Conservation (phyloP, 2,888 invertebrate species). For the Volucella bombylans region DNA sequence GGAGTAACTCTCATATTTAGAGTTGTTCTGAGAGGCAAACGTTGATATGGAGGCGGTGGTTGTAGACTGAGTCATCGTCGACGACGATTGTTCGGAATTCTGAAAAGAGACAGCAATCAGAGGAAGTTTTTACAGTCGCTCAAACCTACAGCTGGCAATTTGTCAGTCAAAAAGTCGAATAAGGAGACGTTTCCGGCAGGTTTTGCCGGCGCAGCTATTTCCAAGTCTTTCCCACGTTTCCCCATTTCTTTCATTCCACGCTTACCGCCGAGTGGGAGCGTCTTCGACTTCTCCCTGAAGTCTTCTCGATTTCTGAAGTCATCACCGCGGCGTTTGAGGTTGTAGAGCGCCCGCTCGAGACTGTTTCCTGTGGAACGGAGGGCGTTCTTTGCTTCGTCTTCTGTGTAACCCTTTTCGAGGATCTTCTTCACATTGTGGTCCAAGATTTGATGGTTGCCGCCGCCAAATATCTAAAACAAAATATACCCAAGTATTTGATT, state of each 20-base stretch:
- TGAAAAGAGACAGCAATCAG: conserved; percentile 11
- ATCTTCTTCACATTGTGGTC: conserved; percentile 91
- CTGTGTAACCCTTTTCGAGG: conserved; percentile 89
- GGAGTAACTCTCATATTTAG: conserved; percentile 47
- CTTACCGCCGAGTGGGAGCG: conserved; percentile 43
- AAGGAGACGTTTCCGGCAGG: conserved; percentile 91
- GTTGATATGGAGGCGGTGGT: conserved; percentile 45
- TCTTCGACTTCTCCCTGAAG: conserved; percentile 56
- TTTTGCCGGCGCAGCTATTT: conserved; percentile 86
- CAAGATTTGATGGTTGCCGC: conserved; percentile 86
- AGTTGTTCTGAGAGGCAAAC: conserved; percentile 36
- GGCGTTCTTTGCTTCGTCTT: conserved; percentile 90
- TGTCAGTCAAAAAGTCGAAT: conserved; percentile 92
- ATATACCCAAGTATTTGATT: background rate
- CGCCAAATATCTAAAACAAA: conserved; percentile 84
- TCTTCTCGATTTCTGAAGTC: conserved; percentile 79
- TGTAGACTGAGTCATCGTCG: conserved; percentile 40
- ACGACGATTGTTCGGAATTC: conserved; percentile 48
- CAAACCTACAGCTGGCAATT: conserved; percentile 83
- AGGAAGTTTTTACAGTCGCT: background rate
- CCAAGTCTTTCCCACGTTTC: conserved; percentile 82
- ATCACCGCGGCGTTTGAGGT: conserved; percentile 85
- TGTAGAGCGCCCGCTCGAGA: conserved; percentile 88
- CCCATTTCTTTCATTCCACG: conserved; percentile 50
- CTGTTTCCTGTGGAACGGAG: conserved; percentile 88